Evolutionary conservation across 2,888 invertebrate species (phyloP).

Genomic region (Tetropium fuscum): DNA sequence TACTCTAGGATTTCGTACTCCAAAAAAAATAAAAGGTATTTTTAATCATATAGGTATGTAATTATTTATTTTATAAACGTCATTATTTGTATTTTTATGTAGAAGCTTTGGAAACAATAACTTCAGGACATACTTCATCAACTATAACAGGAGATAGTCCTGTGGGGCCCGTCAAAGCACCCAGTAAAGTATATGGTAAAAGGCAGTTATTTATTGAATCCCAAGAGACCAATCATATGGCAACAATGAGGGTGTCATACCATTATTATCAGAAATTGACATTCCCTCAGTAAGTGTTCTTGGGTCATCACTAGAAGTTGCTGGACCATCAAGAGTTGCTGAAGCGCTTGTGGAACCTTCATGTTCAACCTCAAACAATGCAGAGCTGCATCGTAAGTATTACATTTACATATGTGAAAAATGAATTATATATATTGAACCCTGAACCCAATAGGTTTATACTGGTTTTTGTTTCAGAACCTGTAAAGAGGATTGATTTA

Average conservation of each 20-base stretch:
- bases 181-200: conserved; percentile 9
- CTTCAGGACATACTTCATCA: too few species aligned
- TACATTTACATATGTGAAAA: neutral
- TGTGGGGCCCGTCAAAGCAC: neutral
- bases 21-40: too few species aligned
- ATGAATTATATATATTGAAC: too few species aligned
- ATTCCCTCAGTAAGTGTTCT: neutral
- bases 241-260: neutral
- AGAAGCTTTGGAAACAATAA: too few species aligned
- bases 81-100: too few species aligned
- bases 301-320: neutral
- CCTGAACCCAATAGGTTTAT: too few species aligned
- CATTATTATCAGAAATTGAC: neutral
- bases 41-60: too few species aligned
- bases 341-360: neutral
- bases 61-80: too few species aligned
- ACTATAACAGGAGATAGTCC: conserved; percentile 4
- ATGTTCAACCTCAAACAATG: neutral
- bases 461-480: neutral
- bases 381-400: neutral
- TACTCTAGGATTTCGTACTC: too few species aligned
- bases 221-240: neutral
- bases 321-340: neutral
- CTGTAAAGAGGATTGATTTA: neutral
- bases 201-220: neutral